Evolutionary conservation across 2,797 vertebrate species (phyloP).

Genomic region (Garrulus glandarius): DNA sequence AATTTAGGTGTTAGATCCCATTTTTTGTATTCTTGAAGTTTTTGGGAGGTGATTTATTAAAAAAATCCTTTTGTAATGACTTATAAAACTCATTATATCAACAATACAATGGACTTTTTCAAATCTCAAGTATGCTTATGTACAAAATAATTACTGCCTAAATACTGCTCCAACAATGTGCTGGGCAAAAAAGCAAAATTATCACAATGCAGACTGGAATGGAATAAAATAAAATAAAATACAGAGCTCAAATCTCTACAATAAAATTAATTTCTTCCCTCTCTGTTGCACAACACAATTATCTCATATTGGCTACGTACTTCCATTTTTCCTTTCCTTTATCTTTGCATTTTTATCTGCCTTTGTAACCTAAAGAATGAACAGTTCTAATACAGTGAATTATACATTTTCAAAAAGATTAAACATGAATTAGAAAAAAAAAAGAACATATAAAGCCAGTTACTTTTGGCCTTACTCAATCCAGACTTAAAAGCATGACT

Average conservation of each 20-base stretch:
- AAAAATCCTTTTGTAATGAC: neutral
- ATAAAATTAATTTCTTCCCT: neutral
- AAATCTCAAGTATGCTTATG: neutral
- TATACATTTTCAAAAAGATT: constrained; percentile 10
- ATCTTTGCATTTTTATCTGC: neutral
- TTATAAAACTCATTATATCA: neutral
- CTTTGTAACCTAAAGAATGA: neutral
- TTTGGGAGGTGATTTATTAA: neutral
- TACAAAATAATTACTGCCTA: neutral
- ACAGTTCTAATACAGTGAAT: neutral
- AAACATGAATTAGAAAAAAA: neutral
- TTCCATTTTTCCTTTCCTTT: neutral
- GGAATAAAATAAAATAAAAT: neutral
- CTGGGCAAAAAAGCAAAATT: neutral
- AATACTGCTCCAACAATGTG: neutral
- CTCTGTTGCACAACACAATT: neutral
- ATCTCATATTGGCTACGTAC: neutral
- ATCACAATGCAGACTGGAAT: neutral
- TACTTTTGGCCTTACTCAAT: constrained; percentile 2
- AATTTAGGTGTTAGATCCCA: neutral
- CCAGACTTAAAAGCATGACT: constrained; percentile 25
- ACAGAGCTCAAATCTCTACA: neutral
- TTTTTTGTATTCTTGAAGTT: neutral
- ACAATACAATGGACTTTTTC: neutral
- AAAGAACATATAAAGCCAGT: neutral